Percentiles rank a stretch among this genome's conserved stretches.
Conservation (phyloP, 2,888 invertebrate species). For the Keiferia lycopersicella region DNA sequence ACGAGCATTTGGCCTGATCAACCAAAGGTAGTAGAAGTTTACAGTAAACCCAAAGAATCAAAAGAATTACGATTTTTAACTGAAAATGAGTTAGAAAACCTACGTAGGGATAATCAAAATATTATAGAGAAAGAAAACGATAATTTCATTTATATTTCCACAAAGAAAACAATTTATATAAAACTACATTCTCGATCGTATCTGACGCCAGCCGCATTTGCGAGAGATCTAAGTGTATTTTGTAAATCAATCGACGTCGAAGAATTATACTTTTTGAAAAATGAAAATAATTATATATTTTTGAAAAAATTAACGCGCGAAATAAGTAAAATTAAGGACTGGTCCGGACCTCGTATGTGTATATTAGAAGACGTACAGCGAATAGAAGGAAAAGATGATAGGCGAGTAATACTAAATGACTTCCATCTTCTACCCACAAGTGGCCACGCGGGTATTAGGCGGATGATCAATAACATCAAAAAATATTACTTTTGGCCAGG, state of each 20-base stretch:
- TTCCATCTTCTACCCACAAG: conserved; percentile 34
- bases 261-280: conserved; percentile 31
- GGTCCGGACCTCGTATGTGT: conserved; percentile 30
- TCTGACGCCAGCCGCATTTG: conserved; percentile 29
- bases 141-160: neutral
- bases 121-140: conserved; percentile 1
- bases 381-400: conserved; percentile 31
- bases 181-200: conserved; percentile 27
- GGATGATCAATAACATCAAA: conserved; percentile 37
- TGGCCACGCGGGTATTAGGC: conserved; percentile 28
- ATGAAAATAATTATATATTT: conserved; percentile 29
- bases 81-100: neutral
- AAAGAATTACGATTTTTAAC: conserved; percentile 22
- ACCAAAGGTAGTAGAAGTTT: conserved; percentile 34
- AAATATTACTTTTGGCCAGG: conserved; percentile 34
- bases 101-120: neutral
- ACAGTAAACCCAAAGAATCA: conserved; percentile 22
- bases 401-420: conserved; percentile 32
- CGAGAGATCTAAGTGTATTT: conserved; percentile 29
- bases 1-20: conserved; percentile 33
- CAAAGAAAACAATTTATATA: conserved; percentile 22
- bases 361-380: conserved; percentile 29
- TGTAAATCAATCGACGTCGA: conserved; percentile 29
- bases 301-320: conserved; percentile 29
- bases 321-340: conserved; percentile 28